Evolutionary conservation across 2,113 vertebrate genomes (phyloP).

Genomic region (Myrmecobius fasciatus): DNA sequence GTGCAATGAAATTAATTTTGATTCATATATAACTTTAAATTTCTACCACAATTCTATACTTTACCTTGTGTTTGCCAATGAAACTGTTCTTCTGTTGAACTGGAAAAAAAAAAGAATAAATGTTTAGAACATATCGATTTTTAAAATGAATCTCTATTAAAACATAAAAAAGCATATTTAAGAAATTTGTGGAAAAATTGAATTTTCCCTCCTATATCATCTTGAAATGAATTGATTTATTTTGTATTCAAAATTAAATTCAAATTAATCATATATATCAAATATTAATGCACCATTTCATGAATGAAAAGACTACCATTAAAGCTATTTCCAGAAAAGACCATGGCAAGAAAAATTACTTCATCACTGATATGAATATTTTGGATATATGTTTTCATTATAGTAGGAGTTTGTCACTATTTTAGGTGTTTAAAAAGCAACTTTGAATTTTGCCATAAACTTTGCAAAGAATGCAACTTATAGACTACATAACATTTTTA

Average conservation of each 20-base stretch:
- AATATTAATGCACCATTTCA: not conserved
- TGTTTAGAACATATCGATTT: conserved; percentile 11
- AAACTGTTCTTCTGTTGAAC: conserved; percentile 97
- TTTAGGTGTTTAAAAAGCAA: conserved; percentile 21
- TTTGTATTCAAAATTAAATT: no score
- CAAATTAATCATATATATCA: not conserved
- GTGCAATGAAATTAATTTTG: not conserved
- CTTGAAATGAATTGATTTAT: not conserved
- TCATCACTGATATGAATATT: not conserved
- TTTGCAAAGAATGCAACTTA: not conserved
- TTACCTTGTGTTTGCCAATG: conserved; percentile 98
- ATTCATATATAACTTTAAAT: not conserved
- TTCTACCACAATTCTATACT: not conserved
- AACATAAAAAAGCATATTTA: not conserved
- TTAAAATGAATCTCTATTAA: not conserved
- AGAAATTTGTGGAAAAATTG: not conserved
- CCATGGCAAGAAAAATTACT: not conserved
- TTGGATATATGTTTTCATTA: not conserved
- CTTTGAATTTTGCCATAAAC: not conserved
- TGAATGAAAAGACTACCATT: not conserved
- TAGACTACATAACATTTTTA: conserved; percentile 7
- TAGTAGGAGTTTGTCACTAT: not conserved
- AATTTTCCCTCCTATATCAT: not conserved
- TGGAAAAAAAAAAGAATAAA: conserved; percentile 84
- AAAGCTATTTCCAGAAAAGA: not conserved